Base-by-base conservation (phyloP, 2,888 invertebrate genomes). In the Patella ulyssiponensis region DNA sequence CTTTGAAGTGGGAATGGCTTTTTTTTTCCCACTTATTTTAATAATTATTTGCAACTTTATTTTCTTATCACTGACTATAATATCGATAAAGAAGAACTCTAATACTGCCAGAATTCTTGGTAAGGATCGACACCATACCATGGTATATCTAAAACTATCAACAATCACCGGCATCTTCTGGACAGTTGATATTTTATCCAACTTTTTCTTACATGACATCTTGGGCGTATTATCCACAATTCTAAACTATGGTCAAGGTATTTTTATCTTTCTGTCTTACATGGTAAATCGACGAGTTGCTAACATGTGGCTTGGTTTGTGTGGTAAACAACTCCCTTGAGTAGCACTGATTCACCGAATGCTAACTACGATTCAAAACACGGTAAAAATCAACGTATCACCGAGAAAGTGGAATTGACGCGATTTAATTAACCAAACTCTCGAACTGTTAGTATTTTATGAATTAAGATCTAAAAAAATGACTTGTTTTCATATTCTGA, bases 131-230 rank as follows among this genome's bases (percentile, higher is more conserved):
- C 69, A 77, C 12, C 80, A 85, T 51, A 80, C 86, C 14, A 77
- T 78, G 11, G 75, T 86, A 11, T 88, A 86, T 72, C 53, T 84
- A 9, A 84, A 85, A 70, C 79, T 88, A 53, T 86, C 84, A 69
- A 79, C 84, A 2, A 73, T 88, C n/a, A 84, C 86, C 11, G 87
- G 88, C 1, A 52, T 86, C 23, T 82, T 85, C 23, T 88, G 88
- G 88, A 71, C 85, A 11, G 78, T 87, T 4, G 84, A 84, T 15
- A 79, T 88, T 17, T 74, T 88, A 2, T 83, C 85, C 51, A 83
- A 82, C 1, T 69, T 85, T 44, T 79, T 86, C 4, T 79, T 81
- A 2, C 72, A 83, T 23, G 79, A 80, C 1, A 73, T 80, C 3
- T 83, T 88, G 27, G 78, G 83, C 3, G 85, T 82, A 64, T 69